Percentiles rank a stretch among this genome's conserved stretches.
Evolutionary conservation across 1,140 invertebrate species (phyloP).

Genomic region (Ylistrum balloti): DNA sequence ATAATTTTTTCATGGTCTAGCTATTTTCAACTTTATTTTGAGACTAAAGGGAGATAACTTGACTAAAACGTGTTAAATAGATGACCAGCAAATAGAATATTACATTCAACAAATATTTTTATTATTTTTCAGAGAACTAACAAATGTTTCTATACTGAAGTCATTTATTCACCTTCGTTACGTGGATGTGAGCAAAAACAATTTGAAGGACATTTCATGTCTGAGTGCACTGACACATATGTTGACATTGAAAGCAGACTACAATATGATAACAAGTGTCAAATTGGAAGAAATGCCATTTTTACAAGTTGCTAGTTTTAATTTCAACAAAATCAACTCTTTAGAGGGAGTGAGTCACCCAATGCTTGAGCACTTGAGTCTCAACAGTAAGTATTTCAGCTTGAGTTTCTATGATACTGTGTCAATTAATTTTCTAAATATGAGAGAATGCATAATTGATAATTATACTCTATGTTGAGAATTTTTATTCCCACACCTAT

Average conservation of each 20-base stretch:
- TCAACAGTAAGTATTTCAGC: conserved; percentile 82
- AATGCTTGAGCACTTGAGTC: conserved; percentile 79
- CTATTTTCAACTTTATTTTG: no score
- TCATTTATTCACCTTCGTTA: conserved; percentile 81
- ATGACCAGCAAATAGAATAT: neutral
- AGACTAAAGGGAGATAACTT: neutral
- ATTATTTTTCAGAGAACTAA: conserved; percentile 75
- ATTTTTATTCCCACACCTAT: no score
- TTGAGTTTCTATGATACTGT: no score
- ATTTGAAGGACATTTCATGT: conserved; percentile 79
- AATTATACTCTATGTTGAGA: no score
- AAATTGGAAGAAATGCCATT: conserved; percentile 81
- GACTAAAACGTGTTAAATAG: neutral
- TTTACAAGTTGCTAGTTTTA: conserved; percentile 81
- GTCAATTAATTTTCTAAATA: no score
- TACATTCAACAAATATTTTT: neutral
- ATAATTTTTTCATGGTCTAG: no score
- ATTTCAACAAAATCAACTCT: conserved; percentile 79
- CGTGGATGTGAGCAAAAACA: conserved; percentile 81
- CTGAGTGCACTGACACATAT: conserved; percentile 80
- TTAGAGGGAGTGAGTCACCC: conserved; percentile 81
- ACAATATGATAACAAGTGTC: conserved; percentile 78
- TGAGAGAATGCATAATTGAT: no score
- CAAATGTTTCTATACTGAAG: conserved; percentile 79
- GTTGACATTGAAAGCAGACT: conserved; percentile 81